Base-by-base conservation (phyloP, 2,113 vertebrate genomes). In the Carassius gibelio region DNA sequence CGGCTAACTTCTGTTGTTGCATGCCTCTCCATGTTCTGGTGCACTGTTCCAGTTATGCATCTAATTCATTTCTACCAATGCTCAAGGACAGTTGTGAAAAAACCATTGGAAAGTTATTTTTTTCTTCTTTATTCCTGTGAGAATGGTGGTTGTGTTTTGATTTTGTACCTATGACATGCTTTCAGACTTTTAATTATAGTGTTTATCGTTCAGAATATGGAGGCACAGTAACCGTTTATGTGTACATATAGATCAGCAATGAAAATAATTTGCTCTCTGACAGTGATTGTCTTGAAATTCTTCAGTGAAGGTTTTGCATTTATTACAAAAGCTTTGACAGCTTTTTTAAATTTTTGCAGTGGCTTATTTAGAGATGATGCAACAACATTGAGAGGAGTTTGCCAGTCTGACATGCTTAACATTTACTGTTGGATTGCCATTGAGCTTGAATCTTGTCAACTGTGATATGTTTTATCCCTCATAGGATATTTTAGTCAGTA, bases 41-140 rank as follows among this genome's bases (percentile, higher is more conserved):
- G 81, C 57, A 48, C 81, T 92, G 91, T 90, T 92, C 93, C 92
- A 92, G 89, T 93, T 94, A 89, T 87, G 86, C 52, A 86, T 86
- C 89, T 93, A 93, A 93, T 94, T 93, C 91, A 89, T 89, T 89
- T 82, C 36, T 38, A 38, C 42, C 68, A 72, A 85, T 87, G 81
- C 90, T 92, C 85, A 89, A 88, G 89, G 89, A 84, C 89, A 78
- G 66, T 50, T 61, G 26, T 45, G 62, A 71, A 72, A 88, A 82
- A 84, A n/a, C 64, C 52, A 82, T 84, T 72, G 36, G 84, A 78
- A 88, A 92, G 90, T 76, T 38, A 86, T 90, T 91, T 92, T 88
- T 81, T 55, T 66, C 13, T 66, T 30, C 13, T 6, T 81, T 71
- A 30, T 66, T 66, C 15, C 13, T 6, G 23, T 30, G 1, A 66